Percentiles rank a stretch among this genome's conserved stretches.
Evolutionary conservation across 92 coral and sea anemone species (phyloP).

Genomic region (Desmophyllum pertusum): DNA sequence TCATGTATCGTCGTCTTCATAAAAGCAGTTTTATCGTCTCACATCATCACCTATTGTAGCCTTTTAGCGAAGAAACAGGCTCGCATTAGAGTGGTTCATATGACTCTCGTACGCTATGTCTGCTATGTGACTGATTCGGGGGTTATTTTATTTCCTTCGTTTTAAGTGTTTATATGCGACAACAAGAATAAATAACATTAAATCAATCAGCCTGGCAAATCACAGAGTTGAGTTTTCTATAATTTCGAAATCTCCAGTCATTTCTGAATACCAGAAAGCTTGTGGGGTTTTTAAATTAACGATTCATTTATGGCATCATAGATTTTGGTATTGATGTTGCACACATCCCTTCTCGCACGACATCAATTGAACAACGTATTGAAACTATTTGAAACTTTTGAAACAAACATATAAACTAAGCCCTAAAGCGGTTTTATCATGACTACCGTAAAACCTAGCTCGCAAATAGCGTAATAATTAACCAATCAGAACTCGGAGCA

Average conservation of each 20-base stretch:
- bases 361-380: not conserved
- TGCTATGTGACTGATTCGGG: not conserved
- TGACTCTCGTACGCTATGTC: not conserved
- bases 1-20: no score
- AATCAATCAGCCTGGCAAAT: not conserved
- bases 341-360: not conserved
- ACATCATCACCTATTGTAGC: not conserved
- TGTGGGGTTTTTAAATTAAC: not conserved
- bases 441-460: no score
- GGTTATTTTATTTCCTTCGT: not conserved
- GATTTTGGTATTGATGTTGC: not conserved
- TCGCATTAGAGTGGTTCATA: not conserved
- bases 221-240: not conserved
- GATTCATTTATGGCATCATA: not conserved
- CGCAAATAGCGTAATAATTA: not conserved
- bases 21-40: not conserved
- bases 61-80: no score
- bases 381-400: not conserved
- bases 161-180: not conserved
- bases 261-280: conserved; percentile 5
- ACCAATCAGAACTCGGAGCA: not conserved
- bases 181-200: not conserved
- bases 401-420: no score
- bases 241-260: not conserved
- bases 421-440: no score